Conservation (phyloP, 1,140 invertebrate genomes). For the Drosophila rufa region DNA sequence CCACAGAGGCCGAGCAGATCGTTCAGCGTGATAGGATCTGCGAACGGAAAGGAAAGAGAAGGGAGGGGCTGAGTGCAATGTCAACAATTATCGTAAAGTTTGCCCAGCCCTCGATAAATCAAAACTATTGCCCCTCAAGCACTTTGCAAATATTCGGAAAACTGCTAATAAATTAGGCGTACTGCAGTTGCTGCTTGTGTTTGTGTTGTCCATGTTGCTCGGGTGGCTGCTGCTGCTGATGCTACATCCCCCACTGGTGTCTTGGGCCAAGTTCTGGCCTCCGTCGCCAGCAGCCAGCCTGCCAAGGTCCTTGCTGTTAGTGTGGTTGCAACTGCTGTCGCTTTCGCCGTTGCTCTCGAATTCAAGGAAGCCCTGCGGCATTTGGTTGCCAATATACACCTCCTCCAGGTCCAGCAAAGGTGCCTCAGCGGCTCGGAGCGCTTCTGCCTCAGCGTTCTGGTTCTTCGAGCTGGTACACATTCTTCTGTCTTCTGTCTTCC, state of each 20-base stretch:
- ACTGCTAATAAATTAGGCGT: constrained; percentile 75
- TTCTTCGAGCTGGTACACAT: constrained; percentile 6
- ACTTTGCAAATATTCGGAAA: constrained; percentile 78
- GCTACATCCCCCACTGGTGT: constrained; percentile 21
- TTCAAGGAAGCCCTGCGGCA: constrained; percentile 62
- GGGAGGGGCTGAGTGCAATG: constrained; percentile 29
- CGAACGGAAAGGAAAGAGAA: constrained; percentile 12
- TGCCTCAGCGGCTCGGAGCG: constrained; percentile 8
- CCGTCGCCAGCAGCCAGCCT: constrained; percentile 58
- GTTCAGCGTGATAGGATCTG: constrained; percentile 80
- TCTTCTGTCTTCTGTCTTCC: neutral
- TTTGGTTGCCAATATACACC: constrained; percentile 57
- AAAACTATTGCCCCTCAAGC: constrained; percentile 74
- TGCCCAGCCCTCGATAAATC: constrained; percentile 76
- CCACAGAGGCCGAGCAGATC: constrained; percentile 81
- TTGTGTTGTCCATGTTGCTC: constrained; percentile 39
- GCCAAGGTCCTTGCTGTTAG: constrained; percentile 47
- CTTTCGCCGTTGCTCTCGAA: constrained; percentile 30
- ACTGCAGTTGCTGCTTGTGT: constrained; percentile 70
- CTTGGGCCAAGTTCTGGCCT: constrained; percentile 61
- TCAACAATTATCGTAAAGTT: constrained; percentile 73
- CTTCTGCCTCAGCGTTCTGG: neutral
- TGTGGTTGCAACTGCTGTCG: constrained; percentile 29
- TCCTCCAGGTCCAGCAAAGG: constrained; percentile 63
- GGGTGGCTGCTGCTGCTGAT: neutral